phyloP scores from a whole-genome alignment of 2,113 vertebrate genomes.

The Etheostoma spectabile region DNA sequence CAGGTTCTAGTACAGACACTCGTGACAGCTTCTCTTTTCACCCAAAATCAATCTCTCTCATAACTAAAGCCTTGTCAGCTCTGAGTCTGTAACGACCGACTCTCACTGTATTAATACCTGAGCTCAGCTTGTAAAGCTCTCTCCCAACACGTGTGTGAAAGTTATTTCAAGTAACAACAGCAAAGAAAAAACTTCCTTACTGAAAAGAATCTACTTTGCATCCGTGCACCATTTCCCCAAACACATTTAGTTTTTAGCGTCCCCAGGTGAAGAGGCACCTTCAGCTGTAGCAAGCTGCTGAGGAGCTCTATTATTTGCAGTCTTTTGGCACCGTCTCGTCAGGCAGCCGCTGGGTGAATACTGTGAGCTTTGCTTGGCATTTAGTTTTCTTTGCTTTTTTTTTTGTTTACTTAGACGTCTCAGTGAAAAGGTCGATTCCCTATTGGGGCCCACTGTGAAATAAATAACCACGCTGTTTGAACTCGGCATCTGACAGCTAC shows the following conservation, averaged over 20 bases:
- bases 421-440: slow-evolving; percentile 75
- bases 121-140: slow-evolving; percentile 11
- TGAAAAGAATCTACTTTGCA: not conserved
- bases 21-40: not conserved
- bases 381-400: slow-evolving; percentile 51
- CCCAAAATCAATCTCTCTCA: not conserved
- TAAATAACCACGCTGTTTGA: slow-evolving; percentile 55
- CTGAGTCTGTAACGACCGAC: slow-evolving; percentile 24
- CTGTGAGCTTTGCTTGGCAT: slow-evolving; percentile 47
- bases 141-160: not conserved
- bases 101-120: slow-evolving; percentile 7
- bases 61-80: slow-evolving; percentile 9
- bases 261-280: slow-evolving; percentile 18
- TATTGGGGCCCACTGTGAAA: slow-evolving; percentile 8
- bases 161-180: slow-evolving; percentile 17
- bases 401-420: slow-evolving; percentile 65
- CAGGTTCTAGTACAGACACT: not conserved
- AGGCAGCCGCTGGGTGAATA: not conserved
- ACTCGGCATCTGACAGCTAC: slow-evolving; percentile 63
- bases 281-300: not conserved
- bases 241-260: slow-evolving; percentile 20
- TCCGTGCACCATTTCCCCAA: slow-evolving; percentile 9
- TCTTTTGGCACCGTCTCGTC: slow-evolving; percentile 32
- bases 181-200: not conserved
- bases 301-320: slow-evolving; percentile 31